Evolutionary conservation across 2,797 vertebrate species (phyloP).

Genomic region (Leptatherina wallacei): DNA sequence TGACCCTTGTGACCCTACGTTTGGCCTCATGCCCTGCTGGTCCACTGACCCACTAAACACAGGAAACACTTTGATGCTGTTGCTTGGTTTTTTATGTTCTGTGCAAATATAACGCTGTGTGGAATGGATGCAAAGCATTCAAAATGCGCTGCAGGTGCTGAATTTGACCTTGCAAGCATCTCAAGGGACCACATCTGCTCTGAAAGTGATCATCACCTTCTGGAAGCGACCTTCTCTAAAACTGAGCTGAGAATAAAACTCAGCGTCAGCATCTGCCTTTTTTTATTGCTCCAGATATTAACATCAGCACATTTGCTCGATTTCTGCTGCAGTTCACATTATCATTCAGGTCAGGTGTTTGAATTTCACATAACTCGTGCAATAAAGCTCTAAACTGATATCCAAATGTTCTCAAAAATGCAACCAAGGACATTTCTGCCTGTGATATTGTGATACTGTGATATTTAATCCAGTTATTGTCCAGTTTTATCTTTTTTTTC

Average conservation of each 20-base stretch:
- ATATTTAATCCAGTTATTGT: neutral
- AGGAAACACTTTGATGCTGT: neutral
- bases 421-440: neutral
- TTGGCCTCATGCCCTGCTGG: conserved; percentile 11
- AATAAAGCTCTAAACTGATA: neutral
- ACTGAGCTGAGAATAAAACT: conserved; percentile 33
- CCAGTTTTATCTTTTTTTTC: neutral
- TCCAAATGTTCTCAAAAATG: neutral
- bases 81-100: neutral
- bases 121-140: neutral
- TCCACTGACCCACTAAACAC: neutral
- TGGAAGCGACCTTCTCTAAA: conserved; percentile 15
- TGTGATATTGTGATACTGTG: too few species aligned
- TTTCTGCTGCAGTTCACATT: conserved; percentile 14
- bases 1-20: conserved; percentile 10
- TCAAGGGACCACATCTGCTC: conserved; percentile 35
- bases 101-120: neutral
- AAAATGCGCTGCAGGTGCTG: conserved; percentile 33
- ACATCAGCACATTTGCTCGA: conserved; percentile 6
- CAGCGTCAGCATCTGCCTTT: conserved; percentile 25
- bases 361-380: neutral
- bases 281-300: conserved; percentile 16
- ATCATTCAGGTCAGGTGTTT: neutral
- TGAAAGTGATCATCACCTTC: conserved; percentile 23
- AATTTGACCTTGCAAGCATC: conserved; percentile 36